Base-by-base conservation (phyloP, 2,888 invertebrate species). In the Agrochola circellaris region DNA sequence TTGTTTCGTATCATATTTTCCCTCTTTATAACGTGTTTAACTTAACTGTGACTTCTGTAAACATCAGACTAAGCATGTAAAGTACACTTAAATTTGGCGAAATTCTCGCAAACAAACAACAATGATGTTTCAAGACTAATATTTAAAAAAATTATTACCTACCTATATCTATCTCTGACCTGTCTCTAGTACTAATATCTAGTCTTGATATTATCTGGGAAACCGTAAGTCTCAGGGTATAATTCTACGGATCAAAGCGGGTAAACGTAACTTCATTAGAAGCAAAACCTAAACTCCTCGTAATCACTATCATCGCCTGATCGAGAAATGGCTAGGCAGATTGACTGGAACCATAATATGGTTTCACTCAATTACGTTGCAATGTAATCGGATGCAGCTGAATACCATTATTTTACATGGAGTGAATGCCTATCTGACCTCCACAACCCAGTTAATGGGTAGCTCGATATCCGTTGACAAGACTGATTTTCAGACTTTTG, bases 11-110 rank as follows among this genome's bases (percentile, higher is more conserved):
- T 51, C 17, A 17, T 77, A 69, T 70, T 80, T 83, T 48, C 26
- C 15, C n/a, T 77, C n/a, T 38, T 51, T 26, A 45, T 34, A 42
- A 30, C 26, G 15, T 69, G 26, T 70, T 79, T 70, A 48, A 23
- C 34, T 58, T 77, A 67, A 77, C 77, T 54, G 67, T 82, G 26
- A n/a, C 56, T 74, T 65, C 2, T 26, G 15, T 45, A 74, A 65
- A 78, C 75, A 74, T 65, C 26, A 20, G 20, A 34, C 34, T 34
- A 54, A 9, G 42, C 13, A 17, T 64, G 51, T n/a, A 64, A 38
- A 45, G 1, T 56, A 17, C 13, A n/a, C 13, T 5, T 2, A 56
- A 66, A 56, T 81, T 38, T 9, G 48, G 66, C 15, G 17, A 34
- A 45, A 17, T 68, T 77, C 7, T 58, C 48, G 30, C 17, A 13